Evolutionary conservation across 1,140 invertebrate species (phyloP), one percentile per base, ranked within the genome.

Genomic region (Tyrophagus putrescentiae): DNA sequence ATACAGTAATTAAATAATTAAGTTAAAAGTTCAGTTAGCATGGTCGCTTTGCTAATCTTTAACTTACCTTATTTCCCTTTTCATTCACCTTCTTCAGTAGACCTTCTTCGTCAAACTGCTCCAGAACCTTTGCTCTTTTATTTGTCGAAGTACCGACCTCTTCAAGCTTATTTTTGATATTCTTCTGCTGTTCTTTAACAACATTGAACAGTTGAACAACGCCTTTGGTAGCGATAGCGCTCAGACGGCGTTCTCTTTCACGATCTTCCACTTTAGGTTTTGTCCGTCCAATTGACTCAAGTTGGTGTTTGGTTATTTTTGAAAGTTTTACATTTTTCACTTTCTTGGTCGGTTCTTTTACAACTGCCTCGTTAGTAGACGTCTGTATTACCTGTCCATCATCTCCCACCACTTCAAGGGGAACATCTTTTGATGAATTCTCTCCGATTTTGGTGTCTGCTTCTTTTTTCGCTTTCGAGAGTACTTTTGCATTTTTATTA

Each of bases 161-260:
- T 41, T 79, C 73, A 5, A 62, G 5, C 23, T 87, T 81, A 54
- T 78, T 77, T 53, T 83, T 78, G 52, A 90, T 74, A 53, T 80
- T 77, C 70, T 81, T 83, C 71, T 92, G 87, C 72, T 92, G 88
- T 65, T 82, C 78, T 68, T 77, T 79, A 0, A 93, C 88, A 25
- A 87, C 84, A 78, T 93, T 93, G 65, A 93, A 94, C 64, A 94
- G 73, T 70, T 91, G 86, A 0, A 93, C 86, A 4, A 92, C 86
- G 68, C 88, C 89, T 69, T 84, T 88, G 65, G 32, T 90, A 18
- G 87, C 87, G 65, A 91, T 85, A 77, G 83, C 87, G 31, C 81
- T 75, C 56, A 92, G 70, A 44, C 77, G 73, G 65, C 77, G 79
- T 72, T 92, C 88, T 63, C 79, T 76, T 62, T 85, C 80, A 68